phyloP scores from a whole-genome alignment of 2,797 vertebrate species.

The Cynodonichthys magdalenae region DNA sequence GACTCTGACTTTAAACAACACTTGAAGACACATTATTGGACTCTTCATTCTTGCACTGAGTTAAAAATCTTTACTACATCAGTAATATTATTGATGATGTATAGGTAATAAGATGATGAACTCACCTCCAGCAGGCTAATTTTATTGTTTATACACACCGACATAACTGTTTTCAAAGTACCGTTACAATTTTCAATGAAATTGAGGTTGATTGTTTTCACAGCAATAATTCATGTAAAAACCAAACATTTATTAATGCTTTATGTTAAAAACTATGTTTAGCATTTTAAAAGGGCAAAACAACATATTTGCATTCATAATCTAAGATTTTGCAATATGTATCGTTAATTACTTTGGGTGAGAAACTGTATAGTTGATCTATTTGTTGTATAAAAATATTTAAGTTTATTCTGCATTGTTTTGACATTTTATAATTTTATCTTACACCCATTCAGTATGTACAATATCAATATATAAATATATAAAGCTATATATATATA shows the following conservation, averaged over 20 bases:
- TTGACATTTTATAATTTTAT: neutral
- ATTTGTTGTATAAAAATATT: slow-evolving; percentile 43
- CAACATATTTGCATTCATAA: neutral
- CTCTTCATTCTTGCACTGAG: neutral
- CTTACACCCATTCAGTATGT: slow-evolving; percentile 11
- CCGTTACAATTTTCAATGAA: slow-evolving; percentile 15
- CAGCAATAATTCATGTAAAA: neutral
- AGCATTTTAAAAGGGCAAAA: slow-evolving; percentile 13
- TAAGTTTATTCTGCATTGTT: slow-evolving; percentile 10
- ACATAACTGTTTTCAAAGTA: slow-evolving; percentile 15
- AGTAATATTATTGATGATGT: slow-evolving; percentile 5
- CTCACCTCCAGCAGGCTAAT: slow-evolving; percentile 47
- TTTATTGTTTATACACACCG: slow-evolving; percentile 55
- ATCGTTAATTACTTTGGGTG: neutral
- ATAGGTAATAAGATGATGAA: slow-evolving; percentile 17
- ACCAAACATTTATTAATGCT: neutral
- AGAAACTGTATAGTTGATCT: slow-evolving; percentile 12
- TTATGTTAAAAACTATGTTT: neutral
- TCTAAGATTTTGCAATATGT: slow-evolving; percentile 18
- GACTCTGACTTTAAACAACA: slow-evolving; percentile 14
- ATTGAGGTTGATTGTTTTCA: slow-evolving; percentile 9
- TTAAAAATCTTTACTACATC: neutral
- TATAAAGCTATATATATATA: too few relatives aligned
- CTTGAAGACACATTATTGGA: slow-evolving; percentile 35
- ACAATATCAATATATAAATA: too few relatives aligned